These are phyloP conservation scores for Oscheius sp. DNA, from an alignment of 2,888 invertebrate species.

Conservation along the genomic window DNA sequence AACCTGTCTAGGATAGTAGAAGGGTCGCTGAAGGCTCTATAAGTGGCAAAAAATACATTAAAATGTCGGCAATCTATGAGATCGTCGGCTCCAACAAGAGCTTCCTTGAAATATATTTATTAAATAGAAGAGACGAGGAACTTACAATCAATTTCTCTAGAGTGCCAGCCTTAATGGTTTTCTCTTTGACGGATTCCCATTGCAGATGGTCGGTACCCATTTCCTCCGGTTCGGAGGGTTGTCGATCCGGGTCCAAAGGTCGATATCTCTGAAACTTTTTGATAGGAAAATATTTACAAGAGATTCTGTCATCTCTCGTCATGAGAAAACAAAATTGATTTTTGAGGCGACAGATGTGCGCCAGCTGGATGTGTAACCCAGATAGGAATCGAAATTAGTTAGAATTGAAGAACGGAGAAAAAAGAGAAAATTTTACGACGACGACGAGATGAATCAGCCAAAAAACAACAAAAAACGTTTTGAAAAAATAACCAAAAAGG, in stretches of 20 bases:
- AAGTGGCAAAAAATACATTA: conserved; percentile 94
- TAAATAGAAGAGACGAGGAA: neutral
- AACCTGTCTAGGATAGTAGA: conserved; percentile 56
- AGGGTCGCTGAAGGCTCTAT: conserved; percentile 85
- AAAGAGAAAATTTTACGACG: conserved; percentile 22
- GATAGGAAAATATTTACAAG: neutral
- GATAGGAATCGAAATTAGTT: neutral
- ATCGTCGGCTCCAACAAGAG: conserved; percentile 78
- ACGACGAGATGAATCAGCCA: neutral
- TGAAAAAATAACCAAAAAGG: neutral
- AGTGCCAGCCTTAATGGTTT: conserved; percentile 94
- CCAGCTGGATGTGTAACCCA: conserved; percentile 12
- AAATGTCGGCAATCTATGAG: conserved; percentile 96
- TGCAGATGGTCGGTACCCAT: conserved; percentile 80
- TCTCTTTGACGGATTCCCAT: conserved; percentile 96
- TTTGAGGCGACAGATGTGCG: conserved; percentile 12
- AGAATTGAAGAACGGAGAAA: conserved; percentile 1
- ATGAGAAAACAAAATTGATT: neutral
- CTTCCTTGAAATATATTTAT: conserved; percentile 50
- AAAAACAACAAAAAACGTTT: conserved; percentile 27
- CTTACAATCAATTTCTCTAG: conserved; percentile 85
- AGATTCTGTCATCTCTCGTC: neutral
- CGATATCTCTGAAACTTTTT: conserved; percentile 68
- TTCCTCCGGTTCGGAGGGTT: conserved; percentile 42
- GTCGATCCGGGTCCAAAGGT: conserved; percentile 65